Base-by-base conservation (phyloP, 2,888 invertebrate genomes). In the Entomobrya multifasciata region DNA sequence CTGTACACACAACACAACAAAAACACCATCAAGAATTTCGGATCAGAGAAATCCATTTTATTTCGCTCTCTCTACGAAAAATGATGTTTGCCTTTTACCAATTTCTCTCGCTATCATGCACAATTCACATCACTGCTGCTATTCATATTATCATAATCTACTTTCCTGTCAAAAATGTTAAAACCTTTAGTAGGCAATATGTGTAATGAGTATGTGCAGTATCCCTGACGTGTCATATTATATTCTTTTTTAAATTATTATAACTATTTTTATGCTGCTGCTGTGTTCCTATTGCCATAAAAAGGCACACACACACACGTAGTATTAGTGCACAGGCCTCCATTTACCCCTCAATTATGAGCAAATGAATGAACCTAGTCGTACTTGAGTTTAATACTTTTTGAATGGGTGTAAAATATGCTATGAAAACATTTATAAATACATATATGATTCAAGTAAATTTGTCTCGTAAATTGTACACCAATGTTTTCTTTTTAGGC, bases 11-110 rank as follows among this genome's bases (percentile, higher is more conserved):
- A 36, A 4, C 4, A 36, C 5, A 36, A 36, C 36, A 36, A 36
- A 8, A 36, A 36, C 5, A 36, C 8, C 5, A 36, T 36, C 5
- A 36, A 36, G 36, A 4, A 6, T 36, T 8, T 36, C 36, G 8
- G 36, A 36, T 6, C 5, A 36, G 22, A n/a, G n/a, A 17, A 57
- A 57, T 57, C 25, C n/a, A 57, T 57, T 57, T 57, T 57, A 25
- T 57, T 57, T 49, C 13, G n/a, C 49, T 52, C 17, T 52, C n/a
- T 52, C n/a, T 6, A n/a, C 17, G 17, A 17, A n/a, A 52, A 52
- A 52, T 52, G 52, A n/a, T 52, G 52, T 11, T 52, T 52, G n/a
- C 52, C 52, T 52, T 52, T n/a, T 6, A n/a, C 52, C 52, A 52
- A 15, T 6, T 17, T 52, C n/a, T 15, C 17, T 47, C n/a, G n/a